Base-by-base conservation (phyloP, 2,888 invertebrate genomes). In the Agriotes lineatus region DNA sequence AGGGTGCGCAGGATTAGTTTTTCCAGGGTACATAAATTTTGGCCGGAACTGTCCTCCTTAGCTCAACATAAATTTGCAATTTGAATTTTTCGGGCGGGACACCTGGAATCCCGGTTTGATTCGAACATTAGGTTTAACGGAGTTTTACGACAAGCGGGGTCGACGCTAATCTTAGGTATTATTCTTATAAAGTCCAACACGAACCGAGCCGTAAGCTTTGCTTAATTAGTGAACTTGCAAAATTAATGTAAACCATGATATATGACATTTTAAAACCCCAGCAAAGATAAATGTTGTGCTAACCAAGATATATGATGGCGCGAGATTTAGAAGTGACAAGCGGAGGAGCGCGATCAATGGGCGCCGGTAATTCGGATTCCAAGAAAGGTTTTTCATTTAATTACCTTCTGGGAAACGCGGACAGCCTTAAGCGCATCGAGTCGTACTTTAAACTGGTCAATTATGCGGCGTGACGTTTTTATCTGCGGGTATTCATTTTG, bases 201-300 rank as follows among this genome's bases (percentile, higher is more conserved):
- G 33, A 60, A 60, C 30, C 18, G 20, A 50, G 25, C 35, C 50
- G 18, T 61, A 61, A 61, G 61, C 50, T 52, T 37, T 9, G n/a
- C 39, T 48, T 37, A 22, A 61, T 48, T 39, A 35, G 50, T 52
- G 22, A 22, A 48, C 37, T 45, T 45, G 30, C 61, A 39, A 50
- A 61, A 61, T 61, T 50, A 61, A 61, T 61, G 50, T 52, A 50
- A 37, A 61, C 61, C 61, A 61, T 61, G 61, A 61, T 61, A 61
- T 61, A 61, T 50, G 35, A 50, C 25, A 50, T 50, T 61, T 61
- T 61, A 61, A 61, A 61, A 61, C 61, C 61, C 35, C 37, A 52
- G 37, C 61, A 61, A 52, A 50, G 61, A 61, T 61, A 61, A 61
- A 61, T 61, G 50, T 39, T 61, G 25, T 52, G 61, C 37, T 61